A percentile compares a stretch with the other conserved stretches of the same genome.
Evolutionary conservation across 1,140 invertebrate species (phyloP).

Genomic region (Antheraea mylitta): DNA sequence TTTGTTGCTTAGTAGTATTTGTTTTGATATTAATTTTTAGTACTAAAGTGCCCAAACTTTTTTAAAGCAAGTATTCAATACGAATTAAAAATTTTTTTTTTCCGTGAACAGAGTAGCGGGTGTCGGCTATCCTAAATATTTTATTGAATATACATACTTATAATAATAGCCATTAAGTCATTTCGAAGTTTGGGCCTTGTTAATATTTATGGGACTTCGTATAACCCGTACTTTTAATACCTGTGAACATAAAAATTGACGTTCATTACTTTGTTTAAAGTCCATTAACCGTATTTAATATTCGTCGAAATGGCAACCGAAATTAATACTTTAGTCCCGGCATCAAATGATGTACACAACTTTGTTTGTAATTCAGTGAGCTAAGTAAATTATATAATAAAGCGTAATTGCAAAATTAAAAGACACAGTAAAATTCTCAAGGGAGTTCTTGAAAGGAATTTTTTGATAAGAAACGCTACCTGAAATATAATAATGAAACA

Average conservation of each 20-base stretch:
- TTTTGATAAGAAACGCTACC: slow-evolving; percentile 10
- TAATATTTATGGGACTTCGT: not conserved
- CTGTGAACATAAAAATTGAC: not conserved
- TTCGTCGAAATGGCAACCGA: not conserved
- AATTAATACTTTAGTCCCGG: not conserved
- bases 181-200: not conserved
- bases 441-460: slow-evolving; percentile 1
- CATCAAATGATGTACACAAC: not conserved
- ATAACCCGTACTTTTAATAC: not conserved
- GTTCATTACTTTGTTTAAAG: not conserved
- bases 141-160: not conserved
- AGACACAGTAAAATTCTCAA: slow-evolving; percentile 10
- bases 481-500: slow-evolving; percentile 6
- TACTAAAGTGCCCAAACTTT: too few relatives aligned
- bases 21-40: too few relatives aligned
- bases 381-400: slow-evolving; percentile 5
- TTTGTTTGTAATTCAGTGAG: not conserved
- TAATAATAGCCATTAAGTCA: not conserved
- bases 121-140: too few relatives aligned
- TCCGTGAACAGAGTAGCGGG: too few relatives aligned
- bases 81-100: too few relatives aligned
- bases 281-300: not conserved
- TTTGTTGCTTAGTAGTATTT: too few relatives aligned
- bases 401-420: not conserved
- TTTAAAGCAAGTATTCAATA: too few relatives aligned